phyloP scores from a whole-genome alignment of 2,888 invertebrate genomes.

The Pollenia amentaria region DNA sequence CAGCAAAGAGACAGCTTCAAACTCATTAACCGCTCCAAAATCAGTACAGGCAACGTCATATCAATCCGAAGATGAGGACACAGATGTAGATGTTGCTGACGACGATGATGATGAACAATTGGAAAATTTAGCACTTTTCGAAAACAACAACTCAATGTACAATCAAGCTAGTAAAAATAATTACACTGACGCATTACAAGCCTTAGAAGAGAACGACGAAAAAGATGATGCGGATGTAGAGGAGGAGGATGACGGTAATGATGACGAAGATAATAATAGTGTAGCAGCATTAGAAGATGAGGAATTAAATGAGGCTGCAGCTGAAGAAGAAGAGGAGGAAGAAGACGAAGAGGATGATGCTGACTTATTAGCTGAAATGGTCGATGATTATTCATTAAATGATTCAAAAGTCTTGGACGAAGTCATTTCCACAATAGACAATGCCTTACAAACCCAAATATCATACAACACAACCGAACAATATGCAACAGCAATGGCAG shows the following conservation, averaged over 20 bases:
- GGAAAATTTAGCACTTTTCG: conserved; percentile 67
- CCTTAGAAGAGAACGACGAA: conserved; percentile 20
- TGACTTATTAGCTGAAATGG: conserved; percentile 70
- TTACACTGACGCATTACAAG: conserved; percentile 56
- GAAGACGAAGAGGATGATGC: conserved; percentile 65
- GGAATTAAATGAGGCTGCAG: conserved; percentile 35
- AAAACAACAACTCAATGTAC: conserved; percentile 68
- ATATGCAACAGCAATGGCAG: conserved; percentile 28
- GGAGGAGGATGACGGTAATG: background rate
- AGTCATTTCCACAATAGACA: conserved; percentile 67
- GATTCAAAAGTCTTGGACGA: conserved; percentile 67
- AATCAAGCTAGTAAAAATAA: conserved; percentile 49
- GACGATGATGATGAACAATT: conserved; percentile 76
- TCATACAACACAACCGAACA: conserved; percentile 53
- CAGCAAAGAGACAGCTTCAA: conserved; percentile 58
- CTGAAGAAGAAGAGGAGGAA: conserved; percentile 38
- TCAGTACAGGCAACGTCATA: conserved; percentile 43
- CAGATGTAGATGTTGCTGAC: conserved; percentile 70
- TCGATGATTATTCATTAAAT: conserved; percentile 68
- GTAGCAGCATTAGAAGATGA: conserved; percentile 46
- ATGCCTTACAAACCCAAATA: conserved; percentile 59
- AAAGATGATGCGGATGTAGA: conserved; percentile 25
- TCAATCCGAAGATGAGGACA: conserved; percentile 45
- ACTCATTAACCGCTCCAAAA: background rate
- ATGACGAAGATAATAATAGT: conserved; percentile 25